Base-by-base conservation (phyloP, 1,140 invertebrate genomes). In the Odontomachus brunneus region DNA sequence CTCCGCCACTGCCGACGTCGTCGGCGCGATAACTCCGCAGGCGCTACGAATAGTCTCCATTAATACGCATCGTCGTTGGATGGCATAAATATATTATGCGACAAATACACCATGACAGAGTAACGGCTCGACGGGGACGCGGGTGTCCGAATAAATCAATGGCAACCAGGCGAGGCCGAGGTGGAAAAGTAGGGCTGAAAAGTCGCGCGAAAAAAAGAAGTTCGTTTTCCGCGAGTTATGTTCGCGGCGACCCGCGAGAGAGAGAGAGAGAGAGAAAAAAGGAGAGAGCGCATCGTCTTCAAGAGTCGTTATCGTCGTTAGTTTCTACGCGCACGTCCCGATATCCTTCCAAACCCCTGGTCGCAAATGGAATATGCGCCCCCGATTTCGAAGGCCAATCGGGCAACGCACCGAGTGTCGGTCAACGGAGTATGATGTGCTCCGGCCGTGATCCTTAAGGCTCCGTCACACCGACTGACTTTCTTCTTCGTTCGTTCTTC, bases 371-470 rank as follows among this genome's bases (percentile, higher is more conserved):
- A 84, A 82, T 87, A 75, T 74, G 82, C 67, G 87, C 71, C 80
- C 87, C 80, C 87, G 87, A 92, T 93, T 91, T 86, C 89, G 90
- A 92, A 92, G 92, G 92, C 87, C 91, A 83, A 81, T 65, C 84
- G 90, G 85, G 73, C 90, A 88, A 92, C 88, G 92, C 90, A 92
- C 90, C 87, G 60, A 71, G 81, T 63, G 60, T 63, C 59, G 62
- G 69, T 88, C 88, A 89, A 89, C 89, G 88, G 89, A 89, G 78
- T 83, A 83, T 83, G 84, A 85, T 81, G 88, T 87, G 85, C 83
- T 88, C 84, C 85, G 72, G 71, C 71, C 71, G 74, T 59, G 44
- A 65, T 60, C 29, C 55, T 84, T 78, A 83, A 67, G 73, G 73
- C 51, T 44, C 62, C 9, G 26, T 78, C 82, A 83, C 73, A 83